Evolutionary conservation across 2,888 invertebrate species (phyloP), one percentile per base, ranked within the genome.

Genomic region (Andrena marginata): DNA sequence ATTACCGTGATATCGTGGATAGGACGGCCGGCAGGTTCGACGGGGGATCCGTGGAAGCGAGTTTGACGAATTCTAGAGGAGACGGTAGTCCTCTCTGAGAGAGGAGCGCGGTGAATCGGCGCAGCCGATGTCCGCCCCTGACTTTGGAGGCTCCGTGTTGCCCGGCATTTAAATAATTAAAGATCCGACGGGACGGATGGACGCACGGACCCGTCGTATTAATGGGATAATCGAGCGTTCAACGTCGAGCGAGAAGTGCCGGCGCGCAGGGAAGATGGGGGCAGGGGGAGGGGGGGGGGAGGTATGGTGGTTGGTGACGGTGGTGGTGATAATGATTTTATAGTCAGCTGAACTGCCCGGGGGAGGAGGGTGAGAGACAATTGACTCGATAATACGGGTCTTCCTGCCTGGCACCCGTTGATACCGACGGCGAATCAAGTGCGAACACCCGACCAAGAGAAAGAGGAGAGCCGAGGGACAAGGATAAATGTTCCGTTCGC

Each of bases 371-470:
- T 91, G 93, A 92, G 93, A 93, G 93, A 93, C 93, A 93, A 93
- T 93, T 93, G 93, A 90, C 88, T 89, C 92, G 93, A 93, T 93
- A 93, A 93, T 93, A 93, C 93, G 93, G 92, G 92, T 90, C 93
- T 93, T 93, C 93, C 93, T 93, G 93, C 93, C 93, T 93, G 93
- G 93, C 93, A 93, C 93, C 93, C 93, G 90, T 92, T 93, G 93
- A 93, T 93, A 93, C 93, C 92, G 91, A 92, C 91, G 91, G 91
- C 92, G 90, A 92, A 92, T 93, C 92, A 92, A 93, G 92, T 91
- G 92, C 92, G 89, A 90, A 90, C 89, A 86, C 87, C 85, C 90
- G 90, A 87, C 86, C 87, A 72, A 82, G 76, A 80, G 79, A 85
- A 76, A 80, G 80, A 84, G 80, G 70, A 78, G 74, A 84, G 85